Conservation (phyloP, 2,113 vertebrate genomes). For the Erythrocercus mccallii region DNA sequence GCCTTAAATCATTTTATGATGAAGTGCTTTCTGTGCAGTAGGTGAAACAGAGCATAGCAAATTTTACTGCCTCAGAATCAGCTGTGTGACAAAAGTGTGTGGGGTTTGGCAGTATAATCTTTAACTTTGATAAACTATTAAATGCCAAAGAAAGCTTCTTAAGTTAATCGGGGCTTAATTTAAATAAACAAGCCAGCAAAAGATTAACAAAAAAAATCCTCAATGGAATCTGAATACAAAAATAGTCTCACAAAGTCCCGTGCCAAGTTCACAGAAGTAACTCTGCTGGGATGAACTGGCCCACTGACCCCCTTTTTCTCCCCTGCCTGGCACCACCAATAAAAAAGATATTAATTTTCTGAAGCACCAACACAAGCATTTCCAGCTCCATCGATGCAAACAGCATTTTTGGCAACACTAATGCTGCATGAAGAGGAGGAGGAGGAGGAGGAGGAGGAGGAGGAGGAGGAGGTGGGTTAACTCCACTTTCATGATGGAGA, state of each 20-base stretch:
- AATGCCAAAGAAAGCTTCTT: conserved; percentile 42
- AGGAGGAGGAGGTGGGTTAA: not conserved
- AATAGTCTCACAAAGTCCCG: not conserved
- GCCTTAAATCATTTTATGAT: not conserved
- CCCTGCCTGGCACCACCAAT: not conserved
- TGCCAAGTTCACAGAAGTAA: not conserved
- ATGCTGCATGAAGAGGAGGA: not conserved
- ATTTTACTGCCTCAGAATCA: not conserved
- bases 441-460: no score
- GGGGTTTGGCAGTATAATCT: not conserved
- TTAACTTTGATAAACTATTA: not conserved
- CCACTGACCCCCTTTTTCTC: not conserved
- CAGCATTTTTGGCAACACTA: not conserved
- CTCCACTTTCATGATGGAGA: not conserved
- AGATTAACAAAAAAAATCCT: conserved; percentile 16
- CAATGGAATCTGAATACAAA: not conserved
- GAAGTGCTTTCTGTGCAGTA: not conserved
- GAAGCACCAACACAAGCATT: not conserved
- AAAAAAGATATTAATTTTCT: not conserved
- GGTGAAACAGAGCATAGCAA: not conserved
- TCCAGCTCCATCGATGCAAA: not conserved
- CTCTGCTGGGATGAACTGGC: not conserved
- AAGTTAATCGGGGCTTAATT: conserved; percentile 46
- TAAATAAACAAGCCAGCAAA: conserved; percentile 21
- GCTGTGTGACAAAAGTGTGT: not conserved